Evolutionary conservation across 2,113 vertebrate species (phyloP), one percentile per base, ranked within the genome.

Genomic region (Spea multiplicata): DNA sequence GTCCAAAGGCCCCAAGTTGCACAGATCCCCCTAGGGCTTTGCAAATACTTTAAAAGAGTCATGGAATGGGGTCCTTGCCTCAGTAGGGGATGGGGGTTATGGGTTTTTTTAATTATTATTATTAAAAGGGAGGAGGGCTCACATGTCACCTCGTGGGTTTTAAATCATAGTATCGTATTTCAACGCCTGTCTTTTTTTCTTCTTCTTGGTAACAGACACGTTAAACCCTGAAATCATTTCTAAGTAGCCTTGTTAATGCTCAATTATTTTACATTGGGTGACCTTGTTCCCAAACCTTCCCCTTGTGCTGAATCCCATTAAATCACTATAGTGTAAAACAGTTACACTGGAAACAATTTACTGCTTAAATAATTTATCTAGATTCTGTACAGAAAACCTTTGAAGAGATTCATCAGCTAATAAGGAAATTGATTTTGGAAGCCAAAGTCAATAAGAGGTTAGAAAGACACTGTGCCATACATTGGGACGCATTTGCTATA

Each of bases 341-440:
- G 82, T 76, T 85, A 53, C 84, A 83, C 81, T 30, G 47, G 82
- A 85, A 86, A 84, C 84, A 86, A 86, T 85, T 87, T 86, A 84
- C 83, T 75, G 80, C 87, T 86, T 88, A 86, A 88, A 89, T 89
- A 87, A 90, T 88, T 88, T 86, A 84, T 87, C 87, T 76, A 72
- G 84, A 84, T 86, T 88, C 84, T 76, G 84, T 53, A 76, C 86
- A 87, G 87, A 84, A 84, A 84, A 88, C 83, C 86, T 87, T 84
- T 81, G 79, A 86, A 81, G 75, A 84, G 87, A 89, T 87, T 87
- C 88, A 87, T 88, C 90, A 87, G 83, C 88, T 90, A 92, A 93
- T 92, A 92, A 88, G 87, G 84, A 89, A 91, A 90, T 87, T 87
- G 89, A 89, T 86, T 88, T 84, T 80, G 79, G 84, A 81, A 87